Conservation (phyloP, 2,888 invertebrate genomes). For the Caenorhabditis becei region DNA sequence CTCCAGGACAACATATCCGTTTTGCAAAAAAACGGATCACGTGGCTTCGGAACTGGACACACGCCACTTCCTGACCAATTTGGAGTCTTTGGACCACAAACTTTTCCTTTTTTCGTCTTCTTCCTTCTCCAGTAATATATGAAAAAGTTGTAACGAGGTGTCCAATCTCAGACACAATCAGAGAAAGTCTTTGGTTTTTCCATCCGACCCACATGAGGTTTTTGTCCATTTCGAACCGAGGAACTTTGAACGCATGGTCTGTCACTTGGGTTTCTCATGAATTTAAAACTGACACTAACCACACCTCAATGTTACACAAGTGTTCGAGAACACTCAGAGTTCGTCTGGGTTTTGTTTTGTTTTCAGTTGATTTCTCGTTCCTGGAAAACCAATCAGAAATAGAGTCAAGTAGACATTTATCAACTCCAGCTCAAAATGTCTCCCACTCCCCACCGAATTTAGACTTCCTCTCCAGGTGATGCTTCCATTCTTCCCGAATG, state of each 20-base stretch:
- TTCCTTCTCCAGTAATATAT: neutral
- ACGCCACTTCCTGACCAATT: slow-evolving; percentile 6
- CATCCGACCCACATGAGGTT: too few species aligned
- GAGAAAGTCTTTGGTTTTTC: neutral
- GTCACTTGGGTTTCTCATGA: too few species aligned
- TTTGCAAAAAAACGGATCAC: slow-evolving; percentile 3
- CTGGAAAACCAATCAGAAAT: neutral
- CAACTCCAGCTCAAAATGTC: neutral
- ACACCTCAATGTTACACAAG: neutral
- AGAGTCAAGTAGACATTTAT: neutral
- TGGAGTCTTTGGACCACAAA: neutral
- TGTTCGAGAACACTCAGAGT: neutral
- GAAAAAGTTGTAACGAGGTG: neutral
- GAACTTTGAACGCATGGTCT: too few species aligned
- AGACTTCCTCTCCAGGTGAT: neutral
- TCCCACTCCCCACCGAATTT: neutral
- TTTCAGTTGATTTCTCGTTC: neutral
- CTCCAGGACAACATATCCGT: slow-evolving; percentile 6
- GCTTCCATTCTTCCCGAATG: too few species aligned
- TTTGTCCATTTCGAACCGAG: too few species aligned
- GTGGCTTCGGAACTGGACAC: neutral
- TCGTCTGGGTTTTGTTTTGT: too few species aligned
- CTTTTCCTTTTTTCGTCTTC: neutral
- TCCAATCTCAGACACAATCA: neutral
- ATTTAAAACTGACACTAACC: too few species aligned